Conservation (phyloP, 2,888 invertebrate genomes). For the Leptopilina myrica region DNA sequence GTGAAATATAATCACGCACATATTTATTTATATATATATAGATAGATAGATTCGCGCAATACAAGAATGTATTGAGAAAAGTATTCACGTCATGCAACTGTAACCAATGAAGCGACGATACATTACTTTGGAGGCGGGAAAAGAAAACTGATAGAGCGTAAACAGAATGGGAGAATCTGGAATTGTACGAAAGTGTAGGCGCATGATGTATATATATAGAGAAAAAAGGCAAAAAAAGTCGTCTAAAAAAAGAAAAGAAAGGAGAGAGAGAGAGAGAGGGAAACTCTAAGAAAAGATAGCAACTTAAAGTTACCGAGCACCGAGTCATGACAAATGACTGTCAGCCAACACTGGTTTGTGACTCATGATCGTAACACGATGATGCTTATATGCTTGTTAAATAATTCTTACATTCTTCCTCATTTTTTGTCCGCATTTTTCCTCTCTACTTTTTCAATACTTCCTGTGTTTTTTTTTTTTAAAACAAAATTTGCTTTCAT, state of each 20-base stretch:
- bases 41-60: not conserved
- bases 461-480: not conserved
- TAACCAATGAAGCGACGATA: conserved; percentile 59
- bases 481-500: not conserved
- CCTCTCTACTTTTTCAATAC: not conserved
- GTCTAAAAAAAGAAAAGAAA: conserved; percentile 26
- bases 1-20: not conserved
- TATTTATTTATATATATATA: not conserved
- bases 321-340: conserved; percentile 58
- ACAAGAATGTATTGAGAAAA: conserved; percentile 26
- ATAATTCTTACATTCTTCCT: conserved; percentile 38
- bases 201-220: conserved; percentile 27
- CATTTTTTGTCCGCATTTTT: not conserved
- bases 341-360: conserved; percentile 54
- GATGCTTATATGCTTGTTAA: conserved; percentile 32
- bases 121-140: conserved; percentile 49
- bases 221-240: conserved; percentile 46
- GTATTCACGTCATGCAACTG: conserved; percentile 55
- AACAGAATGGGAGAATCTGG: conserved; percentile 53
- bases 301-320: conserved; percentile 30
- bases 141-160: conserved; percentile 54
- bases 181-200: conserved; percentile 36
- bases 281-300: not conserved
- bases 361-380: conserved; percentile 50
- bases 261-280: conserved; percentile 46